phyloP scores from a whole-genome alignment of 2,797 vertebrate genomes.

The Stomatorhinus walkeri region DNA sequence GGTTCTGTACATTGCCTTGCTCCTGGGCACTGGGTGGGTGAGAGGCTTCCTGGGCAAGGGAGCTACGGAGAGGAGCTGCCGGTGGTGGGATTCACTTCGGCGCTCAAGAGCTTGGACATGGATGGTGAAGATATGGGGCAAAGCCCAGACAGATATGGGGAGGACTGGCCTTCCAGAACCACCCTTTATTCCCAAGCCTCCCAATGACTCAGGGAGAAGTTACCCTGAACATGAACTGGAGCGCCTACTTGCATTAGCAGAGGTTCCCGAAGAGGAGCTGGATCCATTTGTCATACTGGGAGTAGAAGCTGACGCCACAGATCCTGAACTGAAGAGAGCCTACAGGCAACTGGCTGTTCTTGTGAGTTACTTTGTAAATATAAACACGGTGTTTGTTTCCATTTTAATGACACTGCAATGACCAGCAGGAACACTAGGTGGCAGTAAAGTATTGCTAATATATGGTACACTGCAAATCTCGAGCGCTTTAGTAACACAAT shows the following conservation, averaged over 20 bases:
- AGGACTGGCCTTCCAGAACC: conserved; percentile 25
- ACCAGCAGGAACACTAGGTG: conserved; percentile 1
- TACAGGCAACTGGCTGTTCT: conserved; percentile 88
- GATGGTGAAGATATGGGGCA: conserved; percentile 45
- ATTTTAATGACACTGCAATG: background rate
- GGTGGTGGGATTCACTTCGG: conserved; percentile 54
- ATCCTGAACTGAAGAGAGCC: conserved; percentile 79
- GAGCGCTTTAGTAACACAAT: background rate
- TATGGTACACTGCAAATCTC: background rate
- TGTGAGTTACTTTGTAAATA: conserved; percentile 53
- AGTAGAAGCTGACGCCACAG: conserved; percentile 76
- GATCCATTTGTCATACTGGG: conserved; percentile 85
- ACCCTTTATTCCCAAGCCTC: conserved; percentile 41
- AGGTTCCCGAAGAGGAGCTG: conserved; percentile 81
- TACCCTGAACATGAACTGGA: conserved; percentile 73
- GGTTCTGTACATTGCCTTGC: conserved; percentile 56
- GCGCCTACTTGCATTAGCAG: conserved; percentile 73
- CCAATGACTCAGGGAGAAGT: conserved; percentile 49
- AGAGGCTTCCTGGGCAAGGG: conserved; percentile 44
- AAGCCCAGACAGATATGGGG: conserved; percentile 41
- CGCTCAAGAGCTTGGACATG: conserved; percentile 60
- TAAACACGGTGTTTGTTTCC: background rate
- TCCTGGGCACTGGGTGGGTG: conserved; percentile 56
- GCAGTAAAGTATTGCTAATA: conserved; percentile 11
- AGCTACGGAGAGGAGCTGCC: conserved; percentile 52